Percentiles rank a stretch among this genome's conserved stretches.
Evolutionary conservation across 2,797 vertebrate species (phyloP).

Genomic region (Hypotaenidia okinawae): DNA sequence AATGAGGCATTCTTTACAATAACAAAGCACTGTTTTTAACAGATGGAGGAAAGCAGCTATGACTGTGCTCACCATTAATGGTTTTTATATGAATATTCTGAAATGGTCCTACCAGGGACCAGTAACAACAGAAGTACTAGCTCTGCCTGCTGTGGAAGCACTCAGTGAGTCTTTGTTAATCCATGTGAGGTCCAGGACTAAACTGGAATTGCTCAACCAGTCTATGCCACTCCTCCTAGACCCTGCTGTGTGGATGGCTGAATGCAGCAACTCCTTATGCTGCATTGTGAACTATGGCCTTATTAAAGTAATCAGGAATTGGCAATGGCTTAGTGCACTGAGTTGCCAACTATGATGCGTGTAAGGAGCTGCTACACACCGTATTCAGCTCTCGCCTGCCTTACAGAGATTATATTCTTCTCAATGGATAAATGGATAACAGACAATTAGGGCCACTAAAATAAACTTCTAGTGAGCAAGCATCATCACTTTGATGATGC

Average conservation of each 20-base stretch:
- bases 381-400: not conserved
- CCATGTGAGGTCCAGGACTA: not conserved
- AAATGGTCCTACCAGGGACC: not conserved
- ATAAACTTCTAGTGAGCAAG: not conserved
- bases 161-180: not conserved
- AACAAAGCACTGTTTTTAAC: not conserved
- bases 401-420: not conserved
- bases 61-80: not conserved
- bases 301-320: not conserved
- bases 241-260: not conserved
- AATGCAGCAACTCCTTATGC: not conserved
- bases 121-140: not conserved
- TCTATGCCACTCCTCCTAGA: not conserved
- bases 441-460: not conserved
- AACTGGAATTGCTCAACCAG: not conserved
- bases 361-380: not conserved
- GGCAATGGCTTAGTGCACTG: not conserved
- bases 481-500: not conserved
- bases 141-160: not conserved
- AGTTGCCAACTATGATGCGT: not conserved
- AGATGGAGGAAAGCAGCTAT: not conserved
- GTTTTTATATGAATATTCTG: not conserved
- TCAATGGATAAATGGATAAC: not conserved
- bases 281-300: no score
- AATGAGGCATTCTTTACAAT: not conserved